Base-by-base conservation (phyloP, 2,797 vertebrate genomes). In the Gallirallus australis region DNA sequence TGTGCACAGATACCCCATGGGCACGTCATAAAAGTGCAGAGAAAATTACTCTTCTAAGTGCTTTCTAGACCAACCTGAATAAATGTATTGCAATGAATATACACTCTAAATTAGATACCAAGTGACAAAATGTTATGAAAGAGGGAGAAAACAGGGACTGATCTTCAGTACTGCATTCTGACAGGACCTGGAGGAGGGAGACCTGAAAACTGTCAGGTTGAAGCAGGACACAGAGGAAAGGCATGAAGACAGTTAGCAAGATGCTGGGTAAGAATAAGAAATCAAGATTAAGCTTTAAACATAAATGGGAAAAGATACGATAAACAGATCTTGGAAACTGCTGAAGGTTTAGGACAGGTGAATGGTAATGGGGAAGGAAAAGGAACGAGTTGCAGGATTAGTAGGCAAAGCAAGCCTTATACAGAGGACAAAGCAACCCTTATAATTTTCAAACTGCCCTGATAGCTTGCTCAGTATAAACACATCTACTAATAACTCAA, bases 231-330 rank as follows among this genome's bases (percentile, higher is more conserved):
- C 11, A 50, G 33, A 53, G 31, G 12, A 89, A 33, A 57, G 50
- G 33, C 48, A 71, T 8, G 9, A 80, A 80, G 20, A 4, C 48
- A 65, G 28, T 47, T 59, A 83, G 73, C 11, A 87, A 81, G 35
- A n/a, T 37, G 39, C 27, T 71, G 40, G 20, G 20, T 30, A 68
- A 78, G 35, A 42, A 70, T 37, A 82, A 77, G 11, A 33, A 92
- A 82, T 66, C 79, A 66, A 78, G 90, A 73, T 57, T 25, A 83
- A 81, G 9, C 33, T 83, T 81, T 64, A 53, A 60, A 90, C 92
- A 53, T 11, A 82, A 76, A 72, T 21, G 13, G 72, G 63, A 37
- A 81, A 73, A 65, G 18, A 61, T 12, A 31, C 2, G 66, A 65
- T 50, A 72, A 91, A 53, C 4, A 83, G 33, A 78, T 37, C 12